These are phyloP conservation scores for Epinotia ramella DNA, from an alignment of 2,888 invertebrate species.

Conservation along the genomic window DNA sequence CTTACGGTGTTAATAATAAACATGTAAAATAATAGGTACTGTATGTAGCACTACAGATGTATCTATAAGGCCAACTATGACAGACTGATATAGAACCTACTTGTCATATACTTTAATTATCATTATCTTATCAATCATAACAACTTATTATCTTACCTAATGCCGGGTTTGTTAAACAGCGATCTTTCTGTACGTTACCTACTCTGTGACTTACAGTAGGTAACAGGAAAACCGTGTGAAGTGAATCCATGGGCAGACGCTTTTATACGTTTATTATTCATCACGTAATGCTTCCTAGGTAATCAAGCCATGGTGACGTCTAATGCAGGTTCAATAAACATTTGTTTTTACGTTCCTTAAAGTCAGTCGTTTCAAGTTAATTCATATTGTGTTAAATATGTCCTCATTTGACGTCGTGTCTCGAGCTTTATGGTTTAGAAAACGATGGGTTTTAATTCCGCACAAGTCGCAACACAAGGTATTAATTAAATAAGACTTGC, in stretches of 20 bases:
- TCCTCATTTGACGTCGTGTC: slow-evolving; percentile 25
- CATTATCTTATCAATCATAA: too few relatives aligned
- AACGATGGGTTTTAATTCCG: slow-evolving; percentile 11
- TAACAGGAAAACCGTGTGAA: slow-evolving; percentile 27
- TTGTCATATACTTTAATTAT: too few relatives aligned
- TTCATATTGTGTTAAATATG: slow-evolving; percentile 28
- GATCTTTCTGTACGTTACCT: background rate
- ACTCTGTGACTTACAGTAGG: background rate
- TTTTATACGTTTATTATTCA: slow-evolving; percentile 34
- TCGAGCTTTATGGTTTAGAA: slow-evolving; percentile 31
- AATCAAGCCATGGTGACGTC: slow-evolving; percentile 22
- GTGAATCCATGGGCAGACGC: background rate
- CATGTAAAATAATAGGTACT: too few relatives aligned
- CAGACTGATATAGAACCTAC: too few relatives aligned
- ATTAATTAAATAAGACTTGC: slow-evolving; percentile 7
- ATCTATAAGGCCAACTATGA: too few relatives aligned
- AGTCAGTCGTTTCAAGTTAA: slow-evolving; percentile 18
- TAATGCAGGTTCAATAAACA: slow-evolving; percentile 35
- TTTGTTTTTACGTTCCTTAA: slow-evolving; percentile 21
- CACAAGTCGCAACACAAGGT: background rate
- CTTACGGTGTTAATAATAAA: too few relatives aligned
- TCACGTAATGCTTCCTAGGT: slow-evolving; percentile 25
- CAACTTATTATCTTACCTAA: background rate
- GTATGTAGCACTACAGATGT: too few relatives aligned
- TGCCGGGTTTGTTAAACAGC: background rate